These are phyloP conservation scores for Epinephelus moara DNA, from an alignment of 2,113 vertebrate genomes.

Conservation along the genomic window DNA sequence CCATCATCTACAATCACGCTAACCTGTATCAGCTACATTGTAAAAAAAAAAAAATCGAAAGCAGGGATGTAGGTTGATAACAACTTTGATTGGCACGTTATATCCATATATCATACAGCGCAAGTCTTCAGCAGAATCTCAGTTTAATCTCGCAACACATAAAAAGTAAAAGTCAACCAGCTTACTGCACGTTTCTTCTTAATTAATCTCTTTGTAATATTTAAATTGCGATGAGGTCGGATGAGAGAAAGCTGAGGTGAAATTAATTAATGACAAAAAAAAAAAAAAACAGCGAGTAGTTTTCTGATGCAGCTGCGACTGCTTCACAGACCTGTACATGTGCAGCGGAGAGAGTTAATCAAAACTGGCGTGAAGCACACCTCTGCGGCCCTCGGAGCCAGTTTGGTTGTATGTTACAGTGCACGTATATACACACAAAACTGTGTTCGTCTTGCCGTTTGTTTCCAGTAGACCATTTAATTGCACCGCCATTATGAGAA, in stretches of 20 bases:
- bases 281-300: constrained; percentile 8
- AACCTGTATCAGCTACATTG: constrained; percentile 69
- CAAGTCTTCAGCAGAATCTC: constrained; percentile 55
- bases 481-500: constrained; percentile 22
- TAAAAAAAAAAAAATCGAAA: constrained; percentile 51
- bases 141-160: constrained; percentile 38
- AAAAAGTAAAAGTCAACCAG: constrained; percentile 48
- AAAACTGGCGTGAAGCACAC: constrained; percentile 51
- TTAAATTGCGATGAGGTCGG: constrained; percentile 52
- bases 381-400: constrained; percentile 33
- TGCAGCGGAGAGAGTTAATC: constrained; percentile 40
- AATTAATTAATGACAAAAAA: constrained; percentile 33
- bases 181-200: constrained; percentile 52
- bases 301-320: constrained; percentile 30
- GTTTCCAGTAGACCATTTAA: constrained; percentile 2
- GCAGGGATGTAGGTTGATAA: constrained; percentile 56
- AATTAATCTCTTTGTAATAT: constrained; percentile 40
- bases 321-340: constrained; percentile 28
- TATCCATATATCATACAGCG: constrained; percentile 67
- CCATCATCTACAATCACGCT: constrained; percentile 69
- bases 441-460: constrained; percentile 22
- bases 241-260: constrained; percentile 48
- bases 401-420: constrained; percentile 25
- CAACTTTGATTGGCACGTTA: constrained; percentile 69
- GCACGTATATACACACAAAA: constrained; percentile 14